Conservation (phyloP, 2,113 vertebrate species). For the Ammodytes dubius region DNA sequence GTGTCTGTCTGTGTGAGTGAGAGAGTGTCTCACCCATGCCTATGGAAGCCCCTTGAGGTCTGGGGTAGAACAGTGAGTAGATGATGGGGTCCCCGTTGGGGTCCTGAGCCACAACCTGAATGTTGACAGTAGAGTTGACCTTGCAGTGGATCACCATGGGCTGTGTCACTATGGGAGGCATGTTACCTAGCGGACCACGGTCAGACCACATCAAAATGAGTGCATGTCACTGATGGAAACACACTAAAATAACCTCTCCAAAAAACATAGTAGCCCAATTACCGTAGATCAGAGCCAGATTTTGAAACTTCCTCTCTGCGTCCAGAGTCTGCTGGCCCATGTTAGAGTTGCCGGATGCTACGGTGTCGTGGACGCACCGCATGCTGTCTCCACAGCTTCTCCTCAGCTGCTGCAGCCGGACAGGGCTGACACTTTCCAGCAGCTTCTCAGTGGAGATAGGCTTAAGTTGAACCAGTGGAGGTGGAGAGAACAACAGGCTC, state of each 20-base stretch:
- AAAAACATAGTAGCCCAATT: slow-evolving; percentile 2
- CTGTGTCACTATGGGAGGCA: slow-evolving; percentile 82
- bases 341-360: slow-evolving; percentile 69
- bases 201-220: slow-evolving; percentile 19
- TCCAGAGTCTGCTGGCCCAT: slow-evolving; percentile 78
- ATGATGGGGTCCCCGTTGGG: slow-evolving; percentile 81
- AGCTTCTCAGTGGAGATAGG: slow-evolving; percentile 59
- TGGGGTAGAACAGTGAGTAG: slow-evolving; percentile 82
- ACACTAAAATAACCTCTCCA: neutral
- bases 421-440: slow-evolving; percentile 69
- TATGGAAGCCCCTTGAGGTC: slow-evolving; percentile 78
- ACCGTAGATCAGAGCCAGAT: slow-evolving; percentile 77
- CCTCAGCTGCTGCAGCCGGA: slow-evolving; percentile 58
- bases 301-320: slow-evolving; percentile 68
- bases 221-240: neutral
- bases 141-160: slow-evolving; percentile 80
- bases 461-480: slow-evolving; percentile 58
- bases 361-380: slow-evolving; percentile 82
- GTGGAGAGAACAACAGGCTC: slow-evolving; percentile 80
- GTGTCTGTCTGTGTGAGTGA: too few relatives aligned
- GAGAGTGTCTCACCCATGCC: slow-evolving; percentile 77
- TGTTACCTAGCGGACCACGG: slow-evolving; percentile 77
- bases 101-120: slow-evolving; percentile 80
- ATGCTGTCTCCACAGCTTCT: slow-evolving; percentile 73
- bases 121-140: slow-evolving; percentile 76